Evolutionary conservation across 2,113 vertebrate species (phyloP).

Genomic region (Chrysemys picta): DNA sequence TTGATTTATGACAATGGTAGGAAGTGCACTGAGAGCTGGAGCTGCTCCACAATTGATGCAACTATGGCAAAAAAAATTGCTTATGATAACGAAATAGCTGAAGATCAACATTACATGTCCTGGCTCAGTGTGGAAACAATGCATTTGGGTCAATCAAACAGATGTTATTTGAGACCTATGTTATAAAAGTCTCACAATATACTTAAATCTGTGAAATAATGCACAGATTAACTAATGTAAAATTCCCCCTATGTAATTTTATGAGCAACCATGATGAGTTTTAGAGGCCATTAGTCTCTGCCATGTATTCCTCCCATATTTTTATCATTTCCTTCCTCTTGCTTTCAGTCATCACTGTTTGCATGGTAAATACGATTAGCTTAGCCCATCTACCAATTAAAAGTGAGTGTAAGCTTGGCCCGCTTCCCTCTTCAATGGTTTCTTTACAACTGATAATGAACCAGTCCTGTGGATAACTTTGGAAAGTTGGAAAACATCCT

Average conservation of each 20-base stretch:
- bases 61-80: background rate
- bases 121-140: background rate
- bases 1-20: slow-evolving; percentile 58
- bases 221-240: background rate
- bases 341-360: slow-evolving; percentile 4
- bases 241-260: background rate
- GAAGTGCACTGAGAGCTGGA: slow-evolving; percentile 48
- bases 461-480: background rate
- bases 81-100: background rate
- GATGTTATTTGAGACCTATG: background rate
- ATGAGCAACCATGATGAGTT: background rate
- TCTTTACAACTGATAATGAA: background rate
- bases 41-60: slow-evolving; percentile 51
- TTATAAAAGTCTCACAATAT: background rate
- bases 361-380: background rate
- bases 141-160: background rate
- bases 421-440: background rate
- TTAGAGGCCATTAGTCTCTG: background rate
- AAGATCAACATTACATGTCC: background rate
- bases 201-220: background rate
- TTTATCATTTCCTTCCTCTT: slow-evolving; percentile 18
- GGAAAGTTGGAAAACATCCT: background rate
- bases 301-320: background rate
- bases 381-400: background rate
- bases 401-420: background rate